A percentile compares a stretch with the other conserved stretches of the same genome.
phyloP scores from a whole-genome alignment of 2,113 vertebrate genomes.

The Muscicapa adusta region DNA sequence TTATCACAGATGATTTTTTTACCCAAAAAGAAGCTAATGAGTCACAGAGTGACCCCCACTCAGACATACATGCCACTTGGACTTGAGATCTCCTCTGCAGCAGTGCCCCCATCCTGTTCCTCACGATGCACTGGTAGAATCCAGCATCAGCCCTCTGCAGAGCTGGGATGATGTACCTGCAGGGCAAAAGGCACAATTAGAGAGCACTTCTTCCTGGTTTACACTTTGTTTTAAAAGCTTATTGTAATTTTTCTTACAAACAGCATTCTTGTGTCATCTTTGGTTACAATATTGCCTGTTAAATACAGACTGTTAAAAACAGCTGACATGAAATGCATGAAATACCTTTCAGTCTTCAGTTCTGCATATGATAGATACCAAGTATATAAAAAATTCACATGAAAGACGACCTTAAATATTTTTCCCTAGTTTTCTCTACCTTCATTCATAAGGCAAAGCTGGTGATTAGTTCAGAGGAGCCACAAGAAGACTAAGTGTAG shows the following conservation, averaged over 20 bases:
- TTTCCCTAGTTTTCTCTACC: background rate
- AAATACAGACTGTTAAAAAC: background rate
- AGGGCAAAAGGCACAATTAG: background rate
- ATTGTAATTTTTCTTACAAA: background rate
- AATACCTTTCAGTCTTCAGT: background rate
- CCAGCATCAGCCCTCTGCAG: conserved; percentile 79
- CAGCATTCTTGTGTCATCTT: background rate
- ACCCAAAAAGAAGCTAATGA: background rate
- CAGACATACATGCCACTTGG: conserved; percentile 87
- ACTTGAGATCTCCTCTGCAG: conserved; percentile 82
- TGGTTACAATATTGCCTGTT: background rate
- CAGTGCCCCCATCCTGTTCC: conserved; percentile 87
- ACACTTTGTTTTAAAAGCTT: background rate
- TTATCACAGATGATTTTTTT: background rate
- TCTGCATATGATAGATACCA: background rate
- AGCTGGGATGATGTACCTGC: conserved; percentile 77
- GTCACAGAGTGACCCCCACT: background rate
- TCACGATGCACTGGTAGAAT: conserved; percentile 82
- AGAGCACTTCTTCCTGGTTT: background rate
- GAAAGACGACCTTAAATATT: background rate
- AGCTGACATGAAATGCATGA: background rate
- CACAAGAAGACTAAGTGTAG: background rate
- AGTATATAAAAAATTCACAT: background rate
- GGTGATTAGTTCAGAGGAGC: background rate
- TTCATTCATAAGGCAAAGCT: background rate